A percentile compares a stretch with the other conserved stretches of the same genome.
phyloP scores from a whole-genome alignment of 1,140 invertebrate species.

The Zaprionus ghesquierei region DNA sequence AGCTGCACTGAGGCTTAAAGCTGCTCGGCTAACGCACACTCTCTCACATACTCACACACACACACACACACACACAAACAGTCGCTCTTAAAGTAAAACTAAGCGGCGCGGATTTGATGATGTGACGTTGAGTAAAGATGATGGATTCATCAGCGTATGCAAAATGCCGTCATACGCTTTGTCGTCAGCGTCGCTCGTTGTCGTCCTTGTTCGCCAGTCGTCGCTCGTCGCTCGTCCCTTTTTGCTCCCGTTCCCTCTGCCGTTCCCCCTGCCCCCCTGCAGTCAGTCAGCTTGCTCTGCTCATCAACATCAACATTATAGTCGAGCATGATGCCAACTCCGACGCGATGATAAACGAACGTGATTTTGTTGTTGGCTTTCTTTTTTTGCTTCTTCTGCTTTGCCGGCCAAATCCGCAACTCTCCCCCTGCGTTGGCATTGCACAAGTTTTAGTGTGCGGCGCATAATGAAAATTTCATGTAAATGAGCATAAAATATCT shows the following conservation, averaged over 20 bases:
- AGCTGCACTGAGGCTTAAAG: slow-evolving; percentile 35
- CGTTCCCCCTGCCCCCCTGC: not conserved
- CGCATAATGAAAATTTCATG: slow-evolving; percentile 82
- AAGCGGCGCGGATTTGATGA: slow-evolving; percentile 74
- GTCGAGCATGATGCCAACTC: slow-evolving; percentile 60
- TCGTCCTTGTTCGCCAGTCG: slow-evolving; percentile 1
- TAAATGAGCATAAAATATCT: slow-evolving; percentile 82
- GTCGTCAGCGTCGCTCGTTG: slow-evolving; percentile 54
- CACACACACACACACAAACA: not conserved
- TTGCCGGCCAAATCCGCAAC: slow-evolving; percentile 58
- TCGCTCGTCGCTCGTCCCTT: slow-evolving; percentile 29
- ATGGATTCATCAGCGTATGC: slow-evolving; percentile 81
- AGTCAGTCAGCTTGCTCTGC: slow-evolving; percentile 41
- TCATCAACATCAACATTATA: slow-evolving; percentile 77
- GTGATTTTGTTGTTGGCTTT: slow-evolving; percentile 74
- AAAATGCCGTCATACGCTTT: slow-evolving; percentile 81
- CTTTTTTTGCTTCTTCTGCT: not conserved
- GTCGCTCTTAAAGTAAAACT: slow-evolving; percentile 59
- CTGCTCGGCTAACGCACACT: slow-evolving; percentile 4
- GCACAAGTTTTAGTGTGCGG: slow-evolving; percentile 69
- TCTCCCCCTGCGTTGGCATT: slow-evolving; percentile 25
- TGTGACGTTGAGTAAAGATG: slow-evolving; percentile 80
- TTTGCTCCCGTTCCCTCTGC: not conserved
- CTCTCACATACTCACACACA: not conserved
- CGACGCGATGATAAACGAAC: slow-evolving; percentile 75